Conservation (phyloP, 2,113 vertebrate species). For the Tympanuchus pallidicinctus region DNA sequence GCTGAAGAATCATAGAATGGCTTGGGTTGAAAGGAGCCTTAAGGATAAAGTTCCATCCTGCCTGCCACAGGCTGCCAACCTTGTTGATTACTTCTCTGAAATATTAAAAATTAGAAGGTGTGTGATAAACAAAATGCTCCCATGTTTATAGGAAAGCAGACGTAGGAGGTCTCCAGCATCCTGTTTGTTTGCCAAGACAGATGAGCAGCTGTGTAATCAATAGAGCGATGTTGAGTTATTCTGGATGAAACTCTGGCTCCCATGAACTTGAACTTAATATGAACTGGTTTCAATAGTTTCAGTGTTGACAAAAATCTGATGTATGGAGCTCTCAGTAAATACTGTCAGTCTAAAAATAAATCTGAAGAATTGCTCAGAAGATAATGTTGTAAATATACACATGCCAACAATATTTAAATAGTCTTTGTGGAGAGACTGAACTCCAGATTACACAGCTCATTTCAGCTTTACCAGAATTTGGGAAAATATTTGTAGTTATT, state of each 20-base stretch:
- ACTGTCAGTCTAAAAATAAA: constrained; percentile 21
- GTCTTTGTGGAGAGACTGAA: constrained; percentile 31
- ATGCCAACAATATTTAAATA: constrained; percentile 13
- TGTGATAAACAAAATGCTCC: not conserved
- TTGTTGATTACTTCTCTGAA: not conserved
- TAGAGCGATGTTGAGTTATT: not conserved
- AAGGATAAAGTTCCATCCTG: no score
- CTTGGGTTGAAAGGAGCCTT: no score
- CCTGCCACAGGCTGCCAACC: no score
- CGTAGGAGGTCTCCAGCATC: not conserved
- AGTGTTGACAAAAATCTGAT: not conserved
- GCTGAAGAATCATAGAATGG: not conserved
- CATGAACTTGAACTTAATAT: not conserved
- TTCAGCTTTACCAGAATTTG: not conserved
- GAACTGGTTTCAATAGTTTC: not conserved
- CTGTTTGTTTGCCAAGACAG: not conserved
- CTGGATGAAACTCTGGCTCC: not conserved
- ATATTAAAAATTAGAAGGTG: not conserved
- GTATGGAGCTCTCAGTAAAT: constrained; percentile 6
- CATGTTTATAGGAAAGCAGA: not conserved
- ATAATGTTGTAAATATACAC: not conserved
- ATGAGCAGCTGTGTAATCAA: not conserved
- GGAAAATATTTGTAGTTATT: constrained; percentile 39
- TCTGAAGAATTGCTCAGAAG: constrained; percentile 8
- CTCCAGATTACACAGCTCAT: not conserved